Conservation (phyloP, 1,140 invertebrate species). For the Panulirus ornatus region DNA sequence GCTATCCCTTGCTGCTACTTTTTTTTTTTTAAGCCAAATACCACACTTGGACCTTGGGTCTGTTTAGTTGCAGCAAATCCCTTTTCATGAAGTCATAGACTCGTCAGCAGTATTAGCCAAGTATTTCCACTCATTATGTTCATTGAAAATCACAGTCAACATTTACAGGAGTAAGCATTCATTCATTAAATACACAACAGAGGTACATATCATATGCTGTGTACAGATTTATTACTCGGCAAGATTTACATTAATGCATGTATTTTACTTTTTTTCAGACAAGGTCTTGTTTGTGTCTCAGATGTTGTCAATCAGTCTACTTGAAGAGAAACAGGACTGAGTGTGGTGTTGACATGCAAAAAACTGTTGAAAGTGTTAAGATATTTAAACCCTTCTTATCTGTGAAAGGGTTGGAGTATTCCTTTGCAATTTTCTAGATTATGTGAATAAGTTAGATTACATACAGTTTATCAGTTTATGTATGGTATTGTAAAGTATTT, state of each 20-base stretch:
- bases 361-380: neutral
- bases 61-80: neutral
- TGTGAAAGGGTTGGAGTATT: too few species aligned
- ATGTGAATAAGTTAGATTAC: neutral
- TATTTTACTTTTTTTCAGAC: constrained; percentile 1
- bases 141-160: too few species aligned
- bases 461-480: neutral
- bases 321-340: constrained; percentile 52
- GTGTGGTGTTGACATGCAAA: neutral
- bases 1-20: too few species aligned
- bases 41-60: neutral
- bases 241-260: too few species aligned
- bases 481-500: neutral
- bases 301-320: constrained; percentile 39
- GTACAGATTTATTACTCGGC: too few species aligned
- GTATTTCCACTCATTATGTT: neutral
- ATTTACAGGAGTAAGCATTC: too few species aligned
- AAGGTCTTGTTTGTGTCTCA: constrained; percentile 36
- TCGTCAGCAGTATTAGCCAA: neutral
- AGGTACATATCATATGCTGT: too few species aligned
- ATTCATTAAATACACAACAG: too few species aligned
- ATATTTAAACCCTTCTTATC: too few species aligned
- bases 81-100: neutral
- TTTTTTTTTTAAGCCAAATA: neutral
- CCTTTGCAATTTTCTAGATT: neutral